Evolutionary conservation across 2,888 invertebrate species (phyloP).

Genomic region (Pyrrhia umbra): DNA sequence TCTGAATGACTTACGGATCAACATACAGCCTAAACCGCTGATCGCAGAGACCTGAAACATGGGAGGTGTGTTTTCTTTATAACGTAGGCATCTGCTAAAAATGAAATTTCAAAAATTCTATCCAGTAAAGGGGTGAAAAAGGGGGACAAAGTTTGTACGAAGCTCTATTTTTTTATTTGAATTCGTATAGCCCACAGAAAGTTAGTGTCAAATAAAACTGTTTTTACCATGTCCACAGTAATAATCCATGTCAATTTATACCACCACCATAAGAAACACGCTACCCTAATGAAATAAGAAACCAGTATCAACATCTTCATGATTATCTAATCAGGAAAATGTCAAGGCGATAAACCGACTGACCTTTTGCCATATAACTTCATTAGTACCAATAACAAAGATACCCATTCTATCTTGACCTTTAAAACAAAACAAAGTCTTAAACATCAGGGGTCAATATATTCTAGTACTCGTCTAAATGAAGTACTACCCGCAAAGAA

Average conservation of each 20-base stretch:
- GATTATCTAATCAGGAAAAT: conserved; percentile 57
- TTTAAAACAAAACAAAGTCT: background rate
- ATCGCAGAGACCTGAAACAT: too few species aligned
- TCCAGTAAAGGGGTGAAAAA: too few species aligned
- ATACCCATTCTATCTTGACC: conserved; percentile 1
- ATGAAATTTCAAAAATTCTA: too few species aligned
- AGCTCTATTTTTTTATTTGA: too few species aligned
- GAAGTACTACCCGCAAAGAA: conserved; percentile 38
- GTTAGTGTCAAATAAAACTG: background rate
- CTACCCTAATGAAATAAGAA: conserved; percentile 34
- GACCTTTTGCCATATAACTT: conserved; percentile 41
- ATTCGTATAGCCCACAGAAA: too few species aligned
- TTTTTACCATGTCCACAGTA: background rate
- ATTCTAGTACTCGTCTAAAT: conserved; percentile 5
- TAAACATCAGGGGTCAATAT: background rate
- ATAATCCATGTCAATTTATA: background rate
- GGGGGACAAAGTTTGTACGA: too few species aligned
- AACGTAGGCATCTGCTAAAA: too few species aligned
- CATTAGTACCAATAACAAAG: conserved; percentile 47
- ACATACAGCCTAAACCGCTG: too few species aligned
- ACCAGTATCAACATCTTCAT: conserved; percentile 38
- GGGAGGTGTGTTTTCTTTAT: too few species aligned
- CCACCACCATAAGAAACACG: conserved; percentile 8
- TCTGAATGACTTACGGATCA: too few species aligned
- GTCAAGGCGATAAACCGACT: conserved; percentile 53